Percentiles rank a stretch among this genome's conserved stretches.
These are phyloP conservation scores for Paracentrotus lividus DNA, from an alignment of 53 echinoderm and acorn worm species.

Conservation along the genomic window DNA sequence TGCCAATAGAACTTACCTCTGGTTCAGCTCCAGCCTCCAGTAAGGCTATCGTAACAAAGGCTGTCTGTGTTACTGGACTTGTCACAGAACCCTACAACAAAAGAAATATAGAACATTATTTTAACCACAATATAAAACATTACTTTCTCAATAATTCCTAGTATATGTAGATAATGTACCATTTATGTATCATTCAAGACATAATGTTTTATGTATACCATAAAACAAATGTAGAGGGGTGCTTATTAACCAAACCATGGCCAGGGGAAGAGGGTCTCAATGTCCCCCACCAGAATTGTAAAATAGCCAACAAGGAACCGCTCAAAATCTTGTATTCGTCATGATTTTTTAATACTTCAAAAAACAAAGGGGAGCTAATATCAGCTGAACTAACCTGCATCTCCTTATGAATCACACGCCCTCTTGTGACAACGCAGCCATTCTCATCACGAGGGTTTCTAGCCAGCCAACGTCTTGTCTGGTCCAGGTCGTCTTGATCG, in stretches of 20 bases:
- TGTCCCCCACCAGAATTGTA: no score
- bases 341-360: no score
- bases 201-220: no score
- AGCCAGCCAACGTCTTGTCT: conserved; percentile 80
- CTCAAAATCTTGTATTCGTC: no score
- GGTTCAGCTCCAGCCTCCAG: conserved; percentile 82
- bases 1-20: conserved; percentile 77
- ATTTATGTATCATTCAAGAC: no score
- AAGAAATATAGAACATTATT: neutral
- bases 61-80: conserved; percentile 84
- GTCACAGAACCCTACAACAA: conserved; percentile 84
- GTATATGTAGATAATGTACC: no score
- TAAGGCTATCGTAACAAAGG: conserved; percentile 84
- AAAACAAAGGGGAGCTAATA: neutral
- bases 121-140: no score
- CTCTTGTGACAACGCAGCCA: conserved; percentile 82
- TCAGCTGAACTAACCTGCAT: conserved; percentile 82
- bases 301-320: no score
- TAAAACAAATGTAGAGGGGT: no score
- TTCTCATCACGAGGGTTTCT: conserved; percentile 46
- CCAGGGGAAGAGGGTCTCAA: no score
- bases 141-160: no score
- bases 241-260: no score
- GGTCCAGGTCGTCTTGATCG: conserved; percentile 78
- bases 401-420: conserved; percentile 84